Base-by-base conservation (phyloP, 2,888 invertebrate genomes). In the Leucoma salicis region DNA sequence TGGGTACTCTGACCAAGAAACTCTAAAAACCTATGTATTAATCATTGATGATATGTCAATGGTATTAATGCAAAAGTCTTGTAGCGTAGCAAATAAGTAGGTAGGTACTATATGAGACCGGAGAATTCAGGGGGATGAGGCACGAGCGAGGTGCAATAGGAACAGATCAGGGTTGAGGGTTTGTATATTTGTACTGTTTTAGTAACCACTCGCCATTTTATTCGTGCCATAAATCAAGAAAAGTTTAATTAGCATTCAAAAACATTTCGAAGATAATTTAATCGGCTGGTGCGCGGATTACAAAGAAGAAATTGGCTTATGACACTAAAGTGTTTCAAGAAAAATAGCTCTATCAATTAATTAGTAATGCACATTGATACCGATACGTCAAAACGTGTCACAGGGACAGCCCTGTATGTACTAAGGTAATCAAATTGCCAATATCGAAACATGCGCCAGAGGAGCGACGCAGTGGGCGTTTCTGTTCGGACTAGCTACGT, bases 61-160 rank as follows among this genome's bases (percentile, higher is more conserved):
- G 68, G 72, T 70, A 76, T 71, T 82, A 84, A 84, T 83, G 83
- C 77, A 68, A 80, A 79, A 79, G 63, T 70, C 80, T 63, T 83
- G 82, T 83, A 67, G 53, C 63, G 60, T 64, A 51, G 63, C 68
- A 71, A 77, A 78, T 80, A 78, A n/a, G n/a, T n/a, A n/a, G n/a
- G n/a, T n/a, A n/a, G n/a, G n/a, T n/a, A n/a, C n/a, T 82, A 77
- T 74, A 76, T 66, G 73, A 72, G 75, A 74, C 74, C 71, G 70
- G 71, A 53, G 53, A 45, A 53, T 48, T 34, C 41, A 50, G 49
- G 63, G 66, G n/a, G 57, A 44, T 55, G 60, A 55, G 50, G 56
- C 46, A 49, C 42, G 46, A 32, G 44, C 39, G 47, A 31, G 46
- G 54, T 45, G 61, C 31, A 53, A 53, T 42, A 49, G 46, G 57